Base-by-base conservation (phyloP, 2,797 vertebrate species). In the Siniperca obscura region DNA sequence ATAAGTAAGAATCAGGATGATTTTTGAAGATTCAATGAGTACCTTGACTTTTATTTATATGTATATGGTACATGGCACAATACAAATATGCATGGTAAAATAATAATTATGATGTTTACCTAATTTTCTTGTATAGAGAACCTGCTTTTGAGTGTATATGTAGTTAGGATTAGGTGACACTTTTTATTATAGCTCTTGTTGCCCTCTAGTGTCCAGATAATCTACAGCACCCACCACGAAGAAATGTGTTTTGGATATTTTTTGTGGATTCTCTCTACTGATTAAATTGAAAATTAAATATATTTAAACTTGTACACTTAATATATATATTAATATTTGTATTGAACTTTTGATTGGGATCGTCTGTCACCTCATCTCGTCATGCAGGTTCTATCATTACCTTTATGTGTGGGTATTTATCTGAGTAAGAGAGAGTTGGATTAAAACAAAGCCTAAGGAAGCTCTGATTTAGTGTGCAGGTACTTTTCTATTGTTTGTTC, bases 151-250 rank as follows among this genome's bases (percentile, higher is more conserved):
- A 68, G 22, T 66, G 36, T 25, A 10, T 17, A 2, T 12, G 1
- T 19, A 14, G 17, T 36, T 12, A 56, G 5, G 4, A 25, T 62
- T 0, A 27, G 30, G 10, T 16, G 12, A 19, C 5, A 62, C 11
- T 53, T 11, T 55, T 70, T 25, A n/a, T 59, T 4, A 9, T 0
- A 14, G 62, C n/a, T 42, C 9, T 21, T 61, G 60, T 60, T 40
- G 70, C 78, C 86, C 75, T 85, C 89, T 82, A 75, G 78, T 85
- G 86, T 44, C 10, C 69, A 82, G 3, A 80, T 42, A 9, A 27
- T n/a, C 0, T 25, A 78, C 14, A 16, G 71, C 76, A 79, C 14
- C 12, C 59, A 71, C 1, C 25, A 48, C 13, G 0, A 0, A 30
- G 53, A 55, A 19, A 2, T 21, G 4, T 30, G 19, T 64, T 34